Base-by-base conservation (phyloP, 1,140 invertebrate genomes). In the Drosophila rhopaloa region DNA sequence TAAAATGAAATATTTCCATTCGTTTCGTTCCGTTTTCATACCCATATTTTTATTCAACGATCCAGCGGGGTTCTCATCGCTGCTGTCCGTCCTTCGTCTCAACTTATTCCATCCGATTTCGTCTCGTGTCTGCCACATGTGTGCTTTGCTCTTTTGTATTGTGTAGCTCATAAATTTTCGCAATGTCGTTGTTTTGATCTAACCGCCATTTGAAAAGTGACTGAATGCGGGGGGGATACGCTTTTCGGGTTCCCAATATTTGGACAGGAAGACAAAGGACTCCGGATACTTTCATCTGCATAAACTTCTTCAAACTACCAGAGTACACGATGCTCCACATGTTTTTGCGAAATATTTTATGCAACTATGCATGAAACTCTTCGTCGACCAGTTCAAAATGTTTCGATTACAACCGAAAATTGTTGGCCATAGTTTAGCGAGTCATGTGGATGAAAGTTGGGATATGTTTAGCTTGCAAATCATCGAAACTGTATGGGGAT, bases 1-100 rank as follows among this genome's bases (percentile, higher is more conserved):
- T 88, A 88, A 88, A 88, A 89, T 84, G 88, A 84, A 80, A 83
- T 84, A 86, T 83, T 83, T 86, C 79, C 55, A 63, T 76, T 76
- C 56, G 68, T 81, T 79, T 84, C 81, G 76, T 77, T 80, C 70
- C 60, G 81, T 73, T 82, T 85, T 79, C 71, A 76, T 63, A 70
- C 55, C 54, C 68, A 50, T 44, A 41, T 59, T 62, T 57, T 57
- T 71, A 71, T 73, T 71, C 50, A 74, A 63, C 58, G 37, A 68
- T 71, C 48, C 47, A 29, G 11, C 40, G 29, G 63, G 56, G 54
- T 38, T 72, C 44, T 40, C 46, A 35, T 40, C 19, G 35, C 37
- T 44, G 61, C 19, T 47, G 44, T 47, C 44, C 40, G 51, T 40
- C 46, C 55, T 53, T 55, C 24, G 58, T 66, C 43, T 40, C 43